Percentiles rank a stretch among this genome's conserved stretches.
Evolutionary conservation across 35 echinoderm and acorn worm genomes (phyloP).

Genomic region (Chiridota heheva): DNA sequence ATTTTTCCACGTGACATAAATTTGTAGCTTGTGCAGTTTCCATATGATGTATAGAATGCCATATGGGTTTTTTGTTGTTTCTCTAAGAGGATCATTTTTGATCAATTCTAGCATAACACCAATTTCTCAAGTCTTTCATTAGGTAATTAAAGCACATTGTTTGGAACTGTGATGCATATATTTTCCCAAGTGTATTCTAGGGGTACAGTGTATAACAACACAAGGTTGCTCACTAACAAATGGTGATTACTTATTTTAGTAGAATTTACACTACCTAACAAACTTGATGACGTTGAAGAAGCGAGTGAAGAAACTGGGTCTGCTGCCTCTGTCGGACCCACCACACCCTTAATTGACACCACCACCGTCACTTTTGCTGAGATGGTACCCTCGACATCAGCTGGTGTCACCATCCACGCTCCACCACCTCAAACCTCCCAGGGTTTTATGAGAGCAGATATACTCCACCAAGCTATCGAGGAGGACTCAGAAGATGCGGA

Average conservation of each 20-base stretch:
- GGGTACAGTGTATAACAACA: background rate
- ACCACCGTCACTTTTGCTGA: conserved; percentile 15
- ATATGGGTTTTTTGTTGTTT: no score
- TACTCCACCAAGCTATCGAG: conserved; percentile 50
- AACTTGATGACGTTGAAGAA: conserved; percentile 64
- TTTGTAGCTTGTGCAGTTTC: no score
- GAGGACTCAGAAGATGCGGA: conserved; percentile 75
- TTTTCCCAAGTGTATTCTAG: background rate
- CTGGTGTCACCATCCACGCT: background rate
- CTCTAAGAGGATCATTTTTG: no score
- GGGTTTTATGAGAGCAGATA: conserved; percentile 36
- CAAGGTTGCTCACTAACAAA: background rate
- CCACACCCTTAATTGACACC: conserved; percentile 63
- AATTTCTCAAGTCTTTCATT: no score
- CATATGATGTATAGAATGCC: no score
- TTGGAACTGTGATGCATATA: background rate
- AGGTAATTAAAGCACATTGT: no score
- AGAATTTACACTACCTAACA: conserved; percentile 69
- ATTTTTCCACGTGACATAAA: background rate
- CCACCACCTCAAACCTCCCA: conserved; percentile 1
- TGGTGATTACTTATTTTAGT: background rate
- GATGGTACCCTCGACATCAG: background rate
- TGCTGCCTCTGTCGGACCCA: conserved; percentile 73
- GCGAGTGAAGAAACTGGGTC: conserved; percentile 78
- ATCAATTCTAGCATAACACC: no score